Base-by-base conservation (phyloP, 2,888 invertebrate species). In the Zhuqinia jingwanae region DNA sequence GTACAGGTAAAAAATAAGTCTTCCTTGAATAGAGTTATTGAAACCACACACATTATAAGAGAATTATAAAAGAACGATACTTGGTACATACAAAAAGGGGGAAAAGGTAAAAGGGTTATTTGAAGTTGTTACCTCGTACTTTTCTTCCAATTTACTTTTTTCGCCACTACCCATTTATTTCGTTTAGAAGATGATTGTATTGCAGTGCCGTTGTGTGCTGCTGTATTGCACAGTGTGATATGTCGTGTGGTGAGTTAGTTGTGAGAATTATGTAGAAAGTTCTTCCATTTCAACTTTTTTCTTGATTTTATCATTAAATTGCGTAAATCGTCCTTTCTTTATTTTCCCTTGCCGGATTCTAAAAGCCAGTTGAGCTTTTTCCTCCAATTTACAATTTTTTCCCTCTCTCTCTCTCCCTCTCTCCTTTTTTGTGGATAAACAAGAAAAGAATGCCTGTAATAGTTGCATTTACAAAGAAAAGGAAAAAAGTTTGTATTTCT, bases 181-280 rank as follows among this genome's bases (percentile, higher is more conserved):
- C 17, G 3, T n/a, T 36, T 36, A 36, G 8, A 36, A 36, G 3
- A 36, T 6, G 36, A 36, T 36, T 36, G 36, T 36, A 22, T 8
- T 10, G 30, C 27, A 65, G 6, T 27, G n/a, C 11, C 25, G 58
- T 6, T 58, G 6, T n/a, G 30, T 25, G 15, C 56, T 20, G 10
- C 25, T n/a, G n/a, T n/a, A n/a, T 10, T 60, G 15, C 50, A 15
- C 50, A 13, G 15, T 50, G 50, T 30, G 27, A 30, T 27, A 65
- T 36, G 27, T 5, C 17, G 65, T 65, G 30, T 27, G 65, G 17
- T 42, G 65, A 42, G 17, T 42, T 45, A 20, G 17, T 11, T 65
- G 36, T 65, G 36, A 70, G 82, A 82, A 75, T 82, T 75, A 82
- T 73, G 45, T 13, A 22, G 25, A 63, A 82, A 82, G 47, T 82